These are phyloP conservation scores for Contarinia nasturtii DNA, from an alignment of 1,140 invertebrate genomes.

Conservation along the genomic window DNA sequence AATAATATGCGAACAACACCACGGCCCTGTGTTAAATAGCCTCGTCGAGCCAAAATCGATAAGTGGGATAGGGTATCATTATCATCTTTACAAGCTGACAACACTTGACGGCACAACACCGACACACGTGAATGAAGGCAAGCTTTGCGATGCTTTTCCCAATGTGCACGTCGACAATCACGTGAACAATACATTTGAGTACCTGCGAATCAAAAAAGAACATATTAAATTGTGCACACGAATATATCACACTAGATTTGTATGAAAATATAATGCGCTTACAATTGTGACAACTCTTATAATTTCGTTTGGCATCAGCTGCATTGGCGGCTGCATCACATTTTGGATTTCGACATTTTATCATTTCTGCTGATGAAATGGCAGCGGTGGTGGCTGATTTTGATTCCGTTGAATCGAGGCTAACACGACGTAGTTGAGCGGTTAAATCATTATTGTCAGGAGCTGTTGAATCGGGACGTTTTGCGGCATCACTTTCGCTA, in stretches of 20 bases:
- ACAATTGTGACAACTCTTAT: conserved; percentile 86
- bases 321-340: conserved; percentile 41
- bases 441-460: neutral
- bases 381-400: neutral
- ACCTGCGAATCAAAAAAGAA: no score
- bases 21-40: conserved; percentile 62
- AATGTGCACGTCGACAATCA: conserved; percentile 66
- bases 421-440: conserved; percentile 10
- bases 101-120: conserved; percentile 70
- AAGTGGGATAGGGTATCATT: conserved; percentile 54
- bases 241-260: no score
- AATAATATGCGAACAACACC: conserved; percentile 85
- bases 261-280: no score
- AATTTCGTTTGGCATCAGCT: conserved; percentile 48
- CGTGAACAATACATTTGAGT: conserved; percentile 71
- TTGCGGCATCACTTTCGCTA: conserved; percentile 20
- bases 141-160: conserved; percentile 77
- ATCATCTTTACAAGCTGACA: conserved; percentile 72
- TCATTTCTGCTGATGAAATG: conserved; percentile 24
- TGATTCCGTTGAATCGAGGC: conserved; percentile 13
- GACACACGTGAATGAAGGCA: conserved; percentile 77
- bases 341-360: conserved; percentile 58
- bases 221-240: no score
- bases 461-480: neutral
- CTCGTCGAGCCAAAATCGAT: conserved; percentile 57